Percentiles rank a stretch among this genome's conserved stretches.
These are phyloP conservation scores for Xestobium rufovillosum DNA, from an alignment of 2,888 invertebrate species.

Conservation along the genomic window DNA sequence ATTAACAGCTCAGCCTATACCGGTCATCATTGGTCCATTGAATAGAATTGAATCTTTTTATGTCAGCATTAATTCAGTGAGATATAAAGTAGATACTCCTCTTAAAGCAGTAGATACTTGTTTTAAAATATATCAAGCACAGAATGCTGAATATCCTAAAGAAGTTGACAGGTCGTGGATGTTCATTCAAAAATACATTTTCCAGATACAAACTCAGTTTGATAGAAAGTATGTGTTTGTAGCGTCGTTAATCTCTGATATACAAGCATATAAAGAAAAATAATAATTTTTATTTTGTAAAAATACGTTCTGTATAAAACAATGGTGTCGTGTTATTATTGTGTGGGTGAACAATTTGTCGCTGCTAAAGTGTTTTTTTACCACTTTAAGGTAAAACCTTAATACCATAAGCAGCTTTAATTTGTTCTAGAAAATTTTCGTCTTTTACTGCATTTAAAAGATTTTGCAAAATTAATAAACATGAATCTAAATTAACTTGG, in stretches of 20 bases:
- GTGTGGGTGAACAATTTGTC: neutral
- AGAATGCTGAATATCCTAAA: slow-evolving; percentile 1
- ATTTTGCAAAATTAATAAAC: slow-evolving; percentile 1
- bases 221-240: slow-evolving; percentile 1
- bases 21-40: neutral
- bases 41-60: neutral
- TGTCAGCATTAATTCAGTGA: neutral
- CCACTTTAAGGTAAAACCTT: too few species aligned
- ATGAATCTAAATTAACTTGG: neutral
- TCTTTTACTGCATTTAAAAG: neutral
- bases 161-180: neutral
- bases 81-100: slow-evolving; percentile 2
- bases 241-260: neutral
- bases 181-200: neutral
- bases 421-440: too few species aligned
- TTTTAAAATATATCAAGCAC: slow-evolving; percentile 1
- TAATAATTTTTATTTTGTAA: neutral
- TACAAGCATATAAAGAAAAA: neutral
- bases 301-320: too few species aligned
- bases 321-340: neutral
- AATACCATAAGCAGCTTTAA: too few species aligned
- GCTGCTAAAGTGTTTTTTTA: neutral
- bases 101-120: neutral
- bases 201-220: neutral
- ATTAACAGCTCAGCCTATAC: neutral